Evolutionary conservation across 2,113 vertebrate species (phyloP).

Genomic region (Acanthisitta chloris): DNA sequence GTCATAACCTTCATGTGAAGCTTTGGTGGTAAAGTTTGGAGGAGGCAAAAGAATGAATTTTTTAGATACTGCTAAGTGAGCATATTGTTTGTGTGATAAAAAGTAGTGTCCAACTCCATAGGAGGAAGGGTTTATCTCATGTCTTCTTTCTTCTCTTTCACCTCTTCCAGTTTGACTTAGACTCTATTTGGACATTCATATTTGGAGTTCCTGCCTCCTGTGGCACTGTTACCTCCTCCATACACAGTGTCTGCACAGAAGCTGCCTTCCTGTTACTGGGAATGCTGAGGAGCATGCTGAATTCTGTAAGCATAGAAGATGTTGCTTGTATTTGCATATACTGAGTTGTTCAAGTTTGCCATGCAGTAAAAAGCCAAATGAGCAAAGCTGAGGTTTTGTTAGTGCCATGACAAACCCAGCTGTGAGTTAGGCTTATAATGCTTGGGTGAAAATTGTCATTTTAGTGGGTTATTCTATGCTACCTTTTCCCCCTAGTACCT

Average conservation of each 20-base stretch:
- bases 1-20: background rate
- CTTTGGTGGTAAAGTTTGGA: background rate
- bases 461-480: background rate
- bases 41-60: background rate
- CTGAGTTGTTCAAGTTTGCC: background rate
- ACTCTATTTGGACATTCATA: conserved; percentile 98
- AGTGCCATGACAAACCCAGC: background rate
- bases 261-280: conserved; percentile 90
- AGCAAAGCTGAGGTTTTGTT: background rate
- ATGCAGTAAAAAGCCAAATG: background rate
- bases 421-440: background rate
- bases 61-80: background rate
- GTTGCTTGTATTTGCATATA: background rate
- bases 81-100: background rate
- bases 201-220: conserved; percentile 95
- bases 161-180: conserved; percentile 89
- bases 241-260: conserved; percentile 93
- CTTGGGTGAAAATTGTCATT: background rate
- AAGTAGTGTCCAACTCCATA: background rate
- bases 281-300: conserved; percentile 98
- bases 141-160: background rate
- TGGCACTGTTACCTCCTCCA: conserved; percentile 85
- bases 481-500: background rate
- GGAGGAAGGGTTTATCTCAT: background rate
- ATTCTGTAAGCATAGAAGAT: conserved; percentile 82